Evolutionary conservation across 2,113 vertebrate species (phyloP), one percentile per base, ranked within the genome.

Genomic region (Pao palembangensis): DNA sequence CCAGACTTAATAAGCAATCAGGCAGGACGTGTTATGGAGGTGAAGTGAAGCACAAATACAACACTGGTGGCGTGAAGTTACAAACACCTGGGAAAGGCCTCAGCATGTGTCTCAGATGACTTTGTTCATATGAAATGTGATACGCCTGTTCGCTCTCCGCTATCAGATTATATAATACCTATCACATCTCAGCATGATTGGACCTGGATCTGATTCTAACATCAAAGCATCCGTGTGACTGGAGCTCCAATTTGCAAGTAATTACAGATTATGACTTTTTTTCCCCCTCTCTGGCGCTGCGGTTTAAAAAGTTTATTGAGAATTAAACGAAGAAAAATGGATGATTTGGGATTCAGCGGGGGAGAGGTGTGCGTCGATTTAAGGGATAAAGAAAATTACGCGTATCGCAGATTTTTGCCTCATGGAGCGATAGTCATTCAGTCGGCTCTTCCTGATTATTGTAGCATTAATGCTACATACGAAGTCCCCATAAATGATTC

Each of bases 1-100:
- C 74, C 44, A 56, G 61, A 64, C 67, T 75, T 84, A 82, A 87
- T 87, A 82, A 87, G 82, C 82, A 75, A 72, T 46, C 54, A 76
- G 71, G 78, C 71, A 71, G 65, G 59, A 25, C 67, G 59, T 41
- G 61, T 76, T 85, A 78, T 56, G 51, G 38, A 20, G 38, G 49
- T 48, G 77, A 61, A 51, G 52, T 58, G 14, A 38, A 12, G 11
- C 34, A 38, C 34, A 38, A 38, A 11, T 38, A 38, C 34, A 11
- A 38, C 34, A 38, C 11, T 12, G 34, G 8, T 38, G 34, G 11
- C 1, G 15, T 67, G 25, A 54, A 52, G 50, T 58, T 16, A 52
- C 1, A 20, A 20, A 55, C 25, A 55, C 44, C 55, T 34, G 47
- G 41, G 41, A 55, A 46, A 23, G 51, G 25, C 43, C 51, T 75